Percentiles rank a stretch among this genome's conserved stretches.
These are phyloP conservation scores for Notothenia rossii DNA, from an alignment of 2,113 vertebrate species.

Conservation along the genomic window DNA sequence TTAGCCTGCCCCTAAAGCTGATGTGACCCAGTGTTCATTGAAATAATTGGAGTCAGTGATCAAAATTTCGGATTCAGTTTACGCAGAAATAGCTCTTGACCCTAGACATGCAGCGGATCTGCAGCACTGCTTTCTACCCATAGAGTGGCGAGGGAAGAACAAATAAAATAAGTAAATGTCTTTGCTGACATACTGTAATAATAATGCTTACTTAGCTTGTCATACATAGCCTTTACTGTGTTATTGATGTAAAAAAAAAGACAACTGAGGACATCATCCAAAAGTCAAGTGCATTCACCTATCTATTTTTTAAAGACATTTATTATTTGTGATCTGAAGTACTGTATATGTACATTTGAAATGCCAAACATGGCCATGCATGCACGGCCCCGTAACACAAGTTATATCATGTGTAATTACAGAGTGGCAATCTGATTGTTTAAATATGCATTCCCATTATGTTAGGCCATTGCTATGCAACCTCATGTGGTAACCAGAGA, in stretches of 20 bases:
- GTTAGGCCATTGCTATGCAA: slow-evolving; percentile 25
- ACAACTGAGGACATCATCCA: background rate
- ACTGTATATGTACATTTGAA: slow-evolving; percentile 19
- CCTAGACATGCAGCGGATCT: slow-evolving; percentile 32
- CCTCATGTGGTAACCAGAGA: slow-evolving; percentile 40
- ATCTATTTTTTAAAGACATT: background rate
- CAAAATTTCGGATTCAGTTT: slow-evolving; percentile 65
- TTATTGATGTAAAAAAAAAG: background rate
- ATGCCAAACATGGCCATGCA: slow-evolving; percentile 10
- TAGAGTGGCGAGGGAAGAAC: slow-evolving; percentile 2
- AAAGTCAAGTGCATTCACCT: background rate
- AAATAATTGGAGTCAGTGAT: slow-evolving; percentile 66
- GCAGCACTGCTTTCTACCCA: slow-evolving; percentile 13
- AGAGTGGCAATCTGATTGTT: slow-evolving; percentile 36
- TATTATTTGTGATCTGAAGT: background rate
- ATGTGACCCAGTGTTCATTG: slow-evolving; percentile 50
- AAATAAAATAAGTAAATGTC: slow-evolving; percentile 8
- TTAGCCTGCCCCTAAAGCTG: too few species aligned
- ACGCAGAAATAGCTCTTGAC: slow-evolving; percentile 49
- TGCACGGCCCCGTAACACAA: slow-evolving; percentile 6
- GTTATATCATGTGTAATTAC: slow-evolving; percentile 53
- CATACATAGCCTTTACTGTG: too few species aligned
- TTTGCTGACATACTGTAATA: background rate
- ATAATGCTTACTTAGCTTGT: too few species aligned
- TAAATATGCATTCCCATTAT: slow-evolving; percentile 35